Evolutionary conservation across 2,113 vertebrate genomes (phyloP), one percentile per base, ranked within the genome.

Genomic region (Paralichthys olivaceus): DNA sequence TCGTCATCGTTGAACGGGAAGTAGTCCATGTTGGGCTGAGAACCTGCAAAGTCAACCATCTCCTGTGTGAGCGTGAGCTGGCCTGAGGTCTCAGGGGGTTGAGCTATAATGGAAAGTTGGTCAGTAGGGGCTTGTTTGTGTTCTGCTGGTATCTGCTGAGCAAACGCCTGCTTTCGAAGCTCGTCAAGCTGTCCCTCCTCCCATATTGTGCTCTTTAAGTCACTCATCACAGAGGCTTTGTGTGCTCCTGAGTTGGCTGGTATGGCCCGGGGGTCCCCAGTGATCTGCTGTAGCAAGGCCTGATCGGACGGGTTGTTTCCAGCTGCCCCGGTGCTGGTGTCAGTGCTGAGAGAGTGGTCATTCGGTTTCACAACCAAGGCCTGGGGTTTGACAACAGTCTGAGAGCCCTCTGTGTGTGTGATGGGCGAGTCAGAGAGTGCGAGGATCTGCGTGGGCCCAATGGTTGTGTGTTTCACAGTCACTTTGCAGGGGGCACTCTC

Each of bases 1-100:
- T 99, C 98, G 0, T 99, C 98, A 37, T 99, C 98, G 72, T 99
- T 97, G 83, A 99, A 99, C 0, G 96, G 96, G 80, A 99, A 98
- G 92, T 96, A 99, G 93, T 95, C 96, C 72, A 98, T 96, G 25
- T 85, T 97, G 62, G 96, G 90, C 77, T 97, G 97, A 61, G 96
- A 93, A 66, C 95, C 95, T 22, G 96, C 93, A 86, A 98, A 98
- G 69, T 96, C 96, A 54, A 96, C 96, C 90, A 99, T 94, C 80
- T 97, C 97, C 15, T 97, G 94, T 66, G 90, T 93, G 94, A 97
- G 93, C 80, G 94, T 90, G 89, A 98, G 95, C 84, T 96, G 97
- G 86, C 93, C 90, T 15, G 96, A 92, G 75, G 94, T 87, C 92
- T 93, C 96, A 87, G 95, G 86, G 81, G 94, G 91, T 87, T 95